A percentile compares a stretch with the other conserved stretches of the same genome.
phyloP scores from a whole-genome alignment of 1,140 invertebrate species.

The Dendroctonus ponderosae region DNA sequence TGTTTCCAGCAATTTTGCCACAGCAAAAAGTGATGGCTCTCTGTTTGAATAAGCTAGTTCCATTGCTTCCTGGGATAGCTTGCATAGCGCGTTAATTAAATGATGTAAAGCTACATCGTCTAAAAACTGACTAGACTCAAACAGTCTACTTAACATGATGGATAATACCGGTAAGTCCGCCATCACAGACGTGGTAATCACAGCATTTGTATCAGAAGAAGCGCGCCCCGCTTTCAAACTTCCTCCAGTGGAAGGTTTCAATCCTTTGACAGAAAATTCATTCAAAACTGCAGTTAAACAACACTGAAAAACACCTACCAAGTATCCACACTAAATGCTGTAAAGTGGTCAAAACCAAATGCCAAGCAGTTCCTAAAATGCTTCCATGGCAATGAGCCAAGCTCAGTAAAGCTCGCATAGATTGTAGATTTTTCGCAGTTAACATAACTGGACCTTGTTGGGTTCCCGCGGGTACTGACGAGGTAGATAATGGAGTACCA shows the following conservation, averaged over 20 bases:
- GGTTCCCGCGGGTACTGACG: constrained; percentile 71
- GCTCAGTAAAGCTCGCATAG: constrained; percentile 86
- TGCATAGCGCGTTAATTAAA: constrained; percentile 94
- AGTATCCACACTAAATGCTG: constrained; percentile 98
- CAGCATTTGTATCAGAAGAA: constrained; percentile 79
- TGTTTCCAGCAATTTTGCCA: constrained; percentile 95
- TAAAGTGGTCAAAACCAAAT: constrained; percentile 90
- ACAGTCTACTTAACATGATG: constrained; percentile 88
- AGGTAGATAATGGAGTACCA: constrained; percentile 85
- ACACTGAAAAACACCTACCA: constrained; percentile 53
- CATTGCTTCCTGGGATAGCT: constrained; percentile 95
- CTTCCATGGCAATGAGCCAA: constrained; percentile 90
- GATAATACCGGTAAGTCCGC: constrained; percentile 91
- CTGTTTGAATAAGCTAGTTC: constrained; percentile 93
- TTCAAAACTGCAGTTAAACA: constrained; percentile 5
- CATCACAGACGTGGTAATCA: constrained; percentile 94
- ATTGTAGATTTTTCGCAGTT: constrained; percentile 96
- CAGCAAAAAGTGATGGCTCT: constrained; percentile 96
- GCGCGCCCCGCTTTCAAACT: constrained; percentile 77
- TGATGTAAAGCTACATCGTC: constrained; percentile 95
- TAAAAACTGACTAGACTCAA: constrained; percentile 91
- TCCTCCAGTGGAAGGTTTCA: constrained; percentile 91
- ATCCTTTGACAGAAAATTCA: constrained; percentile 64
- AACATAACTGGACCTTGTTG: constrained; percentile 97
- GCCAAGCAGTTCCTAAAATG: constrained; percentile 91